phyloP scores from a whole-genome alignment of 2,113 vertebrate species.

The Hemibagrus wyckioides region DNA sequence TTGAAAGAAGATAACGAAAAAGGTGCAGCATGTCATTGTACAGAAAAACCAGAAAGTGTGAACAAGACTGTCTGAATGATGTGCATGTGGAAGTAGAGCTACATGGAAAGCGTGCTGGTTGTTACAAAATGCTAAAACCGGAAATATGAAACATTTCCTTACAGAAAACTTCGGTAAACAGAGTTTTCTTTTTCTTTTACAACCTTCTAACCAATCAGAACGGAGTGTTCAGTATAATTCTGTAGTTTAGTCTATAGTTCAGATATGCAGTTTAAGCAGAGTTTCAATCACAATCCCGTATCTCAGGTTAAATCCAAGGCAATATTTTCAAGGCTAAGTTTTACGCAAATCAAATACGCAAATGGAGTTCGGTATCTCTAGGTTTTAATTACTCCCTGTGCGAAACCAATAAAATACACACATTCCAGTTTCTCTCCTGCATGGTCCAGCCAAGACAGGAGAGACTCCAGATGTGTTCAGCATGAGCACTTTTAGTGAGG shows the following conservation, averaged over 20 bases:
- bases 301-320: neutral
- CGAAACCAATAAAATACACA: slow-evolving; percentile 22
- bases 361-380: neutral
- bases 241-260: no score
- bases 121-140: neutral
- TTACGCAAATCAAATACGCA: neutral
- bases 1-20: neutral
- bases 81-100: neutral
- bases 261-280: neutral
- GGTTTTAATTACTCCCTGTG: slow-evolving; percentile 42
- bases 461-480: slow-evolving; percentile 28
- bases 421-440: slow-evolving; percentile 7
- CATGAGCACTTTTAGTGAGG: neutral
- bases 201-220: neutral
- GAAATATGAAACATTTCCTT: neutral
- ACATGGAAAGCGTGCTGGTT: neutral
- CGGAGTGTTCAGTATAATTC: neutral
- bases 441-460: slow-evolving; percentile 12
- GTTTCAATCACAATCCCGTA: neutral
- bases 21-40: neutral
- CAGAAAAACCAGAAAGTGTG: neutral
- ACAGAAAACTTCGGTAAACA: neutral
- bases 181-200: no score
- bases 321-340: slow-evolving; percentile 19
- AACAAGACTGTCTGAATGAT: neutral